These are phyloP conservation scores for Drosophila nasuta DNA, from an alignment of 1,140 invertebrate species.

Conservation along the genomic window DNA sequence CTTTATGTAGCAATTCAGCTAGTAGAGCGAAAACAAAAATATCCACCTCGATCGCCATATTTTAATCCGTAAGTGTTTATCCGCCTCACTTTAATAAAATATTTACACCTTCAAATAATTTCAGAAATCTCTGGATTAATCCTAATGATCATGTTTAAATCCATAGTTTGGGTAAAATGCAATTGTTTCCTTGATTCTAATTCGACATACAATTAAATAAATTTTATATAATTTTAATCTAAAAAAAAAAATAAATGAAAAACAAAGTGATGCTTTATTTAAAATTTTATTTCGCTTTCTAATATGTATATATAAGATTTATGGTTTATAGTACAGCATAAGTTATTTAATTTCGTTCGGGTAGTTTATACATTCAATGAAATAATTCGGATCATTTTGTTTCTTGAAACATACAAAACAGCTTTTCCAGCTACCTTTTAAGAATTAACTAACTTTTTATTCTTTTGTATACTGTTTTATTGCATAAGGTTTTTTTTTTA, in stretches of 20 bases:
- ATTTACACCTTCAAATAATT: slow-evolving; percentile 10
- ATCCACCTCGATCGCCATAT: slow-evolving; percentile 44
- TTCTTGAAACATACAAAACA: slow-evolving; percentile 44
- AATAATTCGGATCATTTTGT: slow-evolving; percentile 23
- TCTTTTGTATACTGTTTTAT: slow-evolving; percentile 20
- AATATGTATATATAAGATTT: slow-evolving; percentile 56
- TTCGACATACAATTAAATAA: no score
- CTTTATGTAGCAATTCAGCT: background rate
- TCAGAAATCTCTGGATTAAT: slow-evolving; percentile 43
- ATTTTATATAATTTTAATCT: background rate
- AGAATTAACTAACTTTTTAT: slow-evolving; percentile 29
- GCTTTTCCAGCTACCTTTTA: slow-evolving; percentile 27
- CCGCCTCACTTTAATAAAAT: background rate
- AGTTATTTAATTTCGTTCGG: slow-evolving; percentile 26
- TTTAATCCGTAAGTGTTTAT: slow-evolving; percentile 50
- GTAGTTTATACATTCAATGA: slow-evolving; percentile 38
- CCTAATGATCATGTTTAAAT: background rate
- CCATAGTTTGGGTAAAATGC: background rate
- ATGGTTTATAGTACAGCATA: slow-evolving; percentile 57
- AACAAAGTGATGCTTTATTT: slow-evolving; percentile 55
- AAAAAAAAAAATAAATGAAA: background rate
- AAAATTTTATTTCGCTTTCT: slow-evolving; percentile 69
- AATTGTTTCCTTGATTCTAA: no score
- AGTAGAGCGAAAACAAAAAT: slow-evolving; percentile 31
- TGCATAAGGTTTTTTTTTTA: slow-evolving; percentile 23